Percentiles rank a stretch among this genome's conserved stretches.
These are phyloP conservation scores for Myotis daubentonii DNA, from an alignment of 2,797 vertebrate species.

Conservation along the genomic window DNA sequence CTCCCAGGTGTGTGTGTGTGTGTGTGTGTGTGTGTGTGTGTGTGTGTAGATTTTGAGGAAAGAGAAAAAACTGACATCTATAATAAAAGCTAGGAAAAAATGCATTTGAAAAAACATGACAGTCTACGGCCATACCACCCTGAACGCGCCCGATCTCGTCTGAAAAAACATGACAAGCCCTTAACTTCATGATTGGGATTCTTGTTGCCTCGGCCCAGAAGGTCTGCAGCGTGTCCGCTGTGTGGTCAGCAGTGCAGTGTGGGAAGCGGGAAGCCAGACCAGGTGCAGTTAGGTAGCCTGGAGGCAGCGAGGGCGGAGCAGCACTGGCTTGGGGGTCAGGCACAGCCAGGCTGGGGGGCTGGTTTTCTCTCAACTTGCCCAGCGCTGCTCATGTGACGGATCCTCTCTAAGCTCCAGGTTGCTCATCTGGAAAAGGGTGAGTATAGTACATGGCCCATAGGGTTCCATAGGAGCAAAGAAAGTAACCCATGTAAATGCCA, in stretches of 20 bases:
- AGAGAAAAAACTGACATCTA: not conserved
- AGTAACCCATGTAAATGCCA: not conserved
- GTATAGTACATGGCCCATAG: not conserved
- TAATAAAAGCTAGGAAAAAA: not conserved
- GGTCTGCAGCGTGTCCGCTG: not conserved
- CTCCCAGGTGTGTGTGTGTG: not conserved
- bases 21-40: not conserved
- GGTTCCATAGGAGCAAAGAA: not conserved
- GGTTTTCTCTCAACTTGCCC: not conserved
- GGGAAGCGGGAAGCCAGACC: fast-evolving
- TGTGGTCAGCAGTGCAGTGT: fast-evolving
- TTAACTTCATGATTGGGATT: not conserved
- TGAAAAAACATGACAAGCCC: not conserved
- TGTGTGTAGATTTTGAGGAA: not conserved
- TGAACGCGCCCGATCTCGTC: no score
- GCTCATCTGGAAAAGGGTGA: not conserved
- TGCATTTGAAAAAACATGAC: not conserved
- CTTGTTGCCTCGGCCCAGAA: not conserved
- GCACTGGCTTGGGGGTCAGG: not conserved
- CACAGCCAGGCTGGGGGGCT: fast-evolving
- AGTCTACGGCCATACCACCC: not conserved
- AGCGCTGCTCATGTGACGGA: not conserved
- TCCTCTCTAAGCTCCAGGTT: not conserved
- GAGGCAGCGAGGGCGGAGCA: fast-evolving
- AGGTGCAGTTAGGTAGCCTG: fast-evolving